Evolutionary conservation across 1,140 invertebrate species (phyloP), one percentile per base, ranked within the genome.

Genomic region (Drosophila athabasca): DNA sequence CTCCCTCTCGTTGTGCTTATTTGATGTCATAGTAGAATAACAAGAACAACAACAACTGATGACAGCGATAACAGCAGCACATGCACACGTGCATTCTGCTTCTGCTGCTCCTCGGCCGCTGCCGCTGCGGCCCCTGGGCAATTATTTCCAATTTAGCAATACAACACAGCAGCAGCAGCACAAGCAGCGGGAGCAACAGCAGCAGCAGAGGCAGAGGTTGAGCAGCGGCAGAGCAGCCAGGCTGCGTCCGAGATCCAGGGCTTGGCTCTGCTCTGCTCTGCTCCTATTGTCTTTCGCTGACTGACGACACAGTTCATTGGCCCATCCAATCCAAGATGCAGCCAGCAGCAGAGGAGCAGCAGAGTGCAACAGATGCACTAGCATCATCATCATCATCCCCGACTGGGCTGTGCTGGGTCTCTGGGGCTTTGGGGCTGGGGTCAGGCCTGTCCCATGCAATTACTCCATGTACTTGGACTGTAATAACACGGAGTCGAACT

Each of bases 81-180:
- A 49, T 82, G 83, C 83, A 87, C 83, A 88, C 83, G 83, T 88
- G 83, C 79, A 88, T 88, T 84, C 55, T 76, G 73, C 71, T 67
- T 50, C 68, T 65, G 81, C 39, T 11, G 2, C 22, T 26, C 5
- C 5, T 79, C 55, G 66, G 73, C 71, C 62, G 57, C 68, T 65
- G 81, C 39, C 9, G 48, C 50, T 71, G 66, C 31, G 8, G 35
- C 79, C 57, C 53, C 68, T 64, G 76, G 71, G 83, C 83, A 87
- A 87, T 87, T 87, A 87, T 87, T 88, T 87, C 83, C 83, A 87
- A 87, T 87, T 87, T 87, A 87, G 83, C 83, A 73, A 82, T 72
- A 87, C 83, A 88, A 83, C 79, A 71, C 64, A 66, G 62, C 50
- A 48, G 51, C 62, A 67, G 49, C 31, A 43, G n/a, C n/a, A n/a